Percentiles rank a stretch among this genome's conserved stretches.
phyloP scores from a whole-genome alignment of 2,113 vertebrate genomes.

The Recurvirostra avosetta region DNA sequence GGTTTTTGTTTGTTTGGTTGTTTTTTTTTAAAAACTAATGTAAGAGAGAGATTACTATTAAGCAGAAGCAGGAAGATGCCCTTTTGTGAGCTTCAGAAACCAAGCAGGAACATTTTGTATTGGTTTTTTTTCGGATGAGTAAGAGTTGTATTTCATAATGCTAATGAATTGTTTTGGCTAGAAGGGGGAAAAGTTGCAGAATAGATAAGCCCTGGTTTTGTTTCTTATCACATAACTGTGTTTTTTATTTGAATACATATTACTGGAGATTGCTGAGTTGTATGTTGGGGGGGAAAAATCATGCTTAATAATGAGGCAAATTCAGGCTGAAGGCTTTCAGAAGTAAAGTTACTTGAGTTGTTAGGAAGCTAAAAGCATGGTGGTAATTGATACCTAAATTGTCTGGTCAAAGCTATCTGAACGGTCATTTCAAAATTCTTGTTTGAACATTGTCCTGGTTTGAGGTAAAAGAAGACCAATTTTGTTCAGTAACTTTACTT shows the following conservation, averaged over 20 bases:
- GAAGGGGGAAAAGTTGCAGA: not conserved
- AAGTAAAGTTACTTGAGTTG: not conserved
- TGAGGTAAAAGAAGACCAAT: too few relatives aligned
- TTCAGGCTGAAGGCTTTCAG: not conserved
- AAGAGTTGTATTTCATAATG: not conserved
- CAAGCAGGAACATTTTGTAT: not conserved
- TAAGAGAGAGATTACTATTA: not conserved
- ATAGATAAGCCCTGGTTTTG: not conserved
- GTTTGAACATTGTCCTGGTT: not conserved
- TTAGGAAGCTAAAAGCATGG: not conserved
- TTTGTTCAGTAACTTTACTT: too few relatives aligned
- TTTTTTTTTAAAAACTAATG: not conserved
- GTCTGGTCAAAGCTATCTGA: not conserved
- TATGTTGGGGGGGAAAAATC: not conserved
- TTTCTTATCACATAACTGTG: not conserved
- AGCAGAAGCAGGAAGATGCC: not conserved
- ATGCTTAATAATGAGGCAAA: not conserved
- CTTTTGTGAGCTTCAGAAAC: not conserved
- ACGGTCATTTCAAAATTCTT: not conserved
- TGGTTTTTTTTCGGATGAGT: not conserved
- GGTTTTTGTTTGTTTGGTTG: not conserved
- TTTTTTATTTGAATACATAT: not conserved
- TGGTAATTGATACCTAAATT: not conserved
- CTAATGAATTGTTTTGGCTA: conserved; percentile 12
- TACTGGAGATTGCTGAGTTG: not conserved